Base-by-base conservation (phyloP, 2,888 invertebrate species). In the Tinea pellionella region DNA sequence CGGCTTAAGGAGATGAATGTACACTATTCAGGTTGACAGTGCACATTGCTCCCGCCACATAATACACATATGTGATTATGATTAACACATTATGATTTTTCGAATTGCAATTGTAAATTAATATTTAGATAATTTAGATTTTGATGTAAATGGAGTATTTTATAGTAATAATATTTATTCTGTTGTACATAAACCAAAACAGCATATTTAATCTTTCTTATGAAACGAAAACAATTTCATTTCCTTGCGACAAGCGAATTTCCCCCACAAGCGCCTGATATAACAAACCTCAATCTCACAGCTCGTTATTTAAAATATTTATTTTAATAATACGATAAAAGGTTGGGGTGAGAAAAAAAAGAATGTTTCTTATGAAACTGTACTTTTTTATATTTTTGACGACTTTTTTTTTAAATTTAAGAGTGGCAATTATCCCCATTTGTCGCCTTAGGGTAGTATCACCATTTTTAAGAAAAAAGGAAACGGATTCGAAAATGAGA, bases 241-340 rank as follows among this genome's bases (percentile, higher is more conserved):
- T 59, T 61, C 61, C 61, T 47, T 47, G 61, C 64, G 67, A 69
- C 69, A 69, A 67, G 71, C 67, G 66, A 47, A 47, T 63, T 63
- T 57, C 59, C 55, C 65, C 67, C 63, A 62, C 66, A 66, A 69
- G 65, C 65, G 65, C 63, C 63, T 65, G 61, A 62, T 63, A 61
- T 64, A 62, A 64, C 65, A 65, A 66, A 68, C 66, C 67, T 64
- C 68, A 68, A 70, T 72, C 66, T 69, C 67, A 61, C 66, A 65
- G 68, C 67, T 70, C 67, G 69, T 74, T 72, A 70, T 70, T 72
- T 69, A 68, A 68, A 70, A 73, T 74, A 70, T 72, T 73, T 70
- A 70, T 71, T 71, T 73, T 72, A 70, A 70, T 72, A 72, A 71
- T 68, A 65, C 66, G 66, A 67, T 68, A 67, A 69, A 68, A 63